Conservation (phyloP, 2,113 vertebrate genomes). For the Dipodomys stephensi region DNA sequence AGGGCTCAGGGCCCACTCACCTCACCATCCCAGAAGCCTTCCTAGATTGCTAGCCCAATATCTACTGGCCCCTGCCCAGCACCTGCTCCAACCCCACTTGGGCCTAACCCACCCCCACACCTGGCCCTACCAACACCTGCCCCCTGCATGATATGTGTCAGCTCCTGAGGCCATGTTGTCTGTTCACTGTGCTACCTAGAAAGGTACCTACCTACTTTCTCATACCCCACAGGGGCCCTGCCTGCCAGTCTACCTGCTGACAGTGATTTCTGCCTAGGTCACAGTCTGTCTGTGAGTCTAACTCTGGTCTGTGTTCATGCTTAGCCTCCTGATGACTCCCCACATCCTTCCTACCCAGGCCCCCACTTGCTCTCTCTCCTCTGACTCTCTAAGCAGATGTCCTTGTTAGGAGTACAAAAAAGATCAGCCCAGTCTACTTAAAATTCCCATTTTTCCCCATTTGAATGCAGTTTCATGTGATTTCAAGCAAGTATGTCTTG, state of each 20-base stretch:
- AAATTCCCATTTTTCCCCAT: background rate
- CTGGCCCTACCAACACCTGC: background rate
- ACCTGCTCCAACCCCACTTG: background rate
- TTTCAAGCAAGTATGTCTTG: background rate
- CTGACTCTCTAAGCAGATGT: background rate
- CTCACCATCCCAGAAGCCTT: background rate
- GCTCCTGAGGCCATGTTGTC: background rate
- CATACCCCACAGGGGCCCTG: rapidly evolving
- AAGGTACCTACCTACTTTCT: background rate
- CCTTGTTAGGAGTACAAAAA: background rate
- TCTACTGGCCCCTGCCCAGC: background rate
- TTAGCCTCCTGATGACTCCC: background rate
- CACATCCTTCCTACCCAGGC: background rate
- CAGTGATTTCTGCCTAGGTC: background rate
- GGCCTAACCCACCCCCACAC: background rate
- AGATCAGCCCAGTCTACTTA: background rate
- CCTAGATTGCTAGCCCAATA: background rate
- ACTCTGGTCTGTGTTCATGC: background rate
- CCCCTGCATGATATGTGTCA: background rate
- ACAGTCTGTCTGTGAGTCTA: background rate
- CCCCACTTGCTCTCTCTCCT: background rate
- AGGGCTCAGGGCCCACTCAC: background rate
- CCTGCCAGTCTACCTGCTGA: background rate
- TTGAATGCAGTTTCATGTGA: background rate
- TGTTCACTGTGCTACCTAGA: rapidly evolving